These are phyloP conservation scores for Bombus waltoni DNA, from an alignment of 1,140 invertebrate genomes.

Conservation along the genomic window DNA sequence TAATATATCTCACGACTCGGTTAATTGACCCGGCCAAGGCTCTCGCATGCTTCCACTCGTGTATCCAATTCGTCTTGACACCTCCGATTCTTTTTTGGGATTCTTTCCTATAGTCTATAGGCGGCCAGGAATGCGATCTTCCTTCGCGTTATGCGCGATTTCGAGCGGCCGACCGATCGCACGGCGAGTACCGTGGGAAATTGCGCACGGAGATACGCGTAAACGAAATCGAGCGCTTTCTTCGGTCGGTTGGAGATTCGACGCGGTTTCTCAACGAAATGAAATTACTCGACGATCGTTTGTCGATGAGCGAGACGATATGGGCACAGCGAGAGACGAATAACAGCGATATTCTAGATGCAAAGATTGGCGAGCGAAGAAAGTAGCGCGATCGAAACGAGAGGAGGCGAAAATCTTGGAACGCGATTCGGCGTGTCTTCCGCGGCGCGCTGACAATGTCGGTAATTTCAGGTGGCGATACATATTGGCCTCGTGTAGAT, in stretches of 20 bases:
- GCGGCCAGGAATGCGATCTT: conserved; percentile 55
- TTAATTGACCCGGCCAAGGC: conserved; percentile 73
- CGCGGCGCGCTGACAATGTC: conserved; percentile 19
- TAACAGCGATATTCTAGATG: no score
- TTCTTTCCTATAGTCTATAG: conserved; percentile 56
- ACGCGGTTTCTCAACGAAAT: no score
- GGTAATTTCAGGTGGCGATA: conserved; percentile 48
- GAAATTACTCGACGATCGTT: no score
- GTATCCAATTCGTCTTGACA: conserved; percentile 68
- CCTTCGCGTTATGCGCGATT: conserved; percentile 56
- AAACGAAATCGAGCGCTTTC: background rate
- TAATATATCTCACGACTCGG: conserved; percentile 73
- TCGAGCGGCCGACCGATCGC: conserved; percentile 21
- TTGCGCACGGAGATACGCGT: background rate
- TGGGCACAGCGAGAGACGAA: no score
- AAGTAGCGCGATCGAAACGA: background rate
- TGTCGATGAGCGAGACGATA: no score
- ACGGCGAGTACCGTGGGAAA: conserved; percentile 13
- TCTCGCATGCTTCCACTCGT: conserved; percentile 57
- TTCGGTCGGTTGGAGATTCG: background rate
- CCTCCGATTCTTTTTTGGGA: conserved; percentile 61
- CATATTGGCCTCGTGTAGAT: conserved; percentile 28
- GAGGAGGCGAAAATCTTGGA: background rate
- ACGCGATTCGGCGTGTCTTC: conserved; percentile 13
- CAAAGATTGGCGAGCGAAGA: background rate